Conservation (phyloP, 2,888 invertebrate species). For the Eupithecia abbreviata region DNA sequence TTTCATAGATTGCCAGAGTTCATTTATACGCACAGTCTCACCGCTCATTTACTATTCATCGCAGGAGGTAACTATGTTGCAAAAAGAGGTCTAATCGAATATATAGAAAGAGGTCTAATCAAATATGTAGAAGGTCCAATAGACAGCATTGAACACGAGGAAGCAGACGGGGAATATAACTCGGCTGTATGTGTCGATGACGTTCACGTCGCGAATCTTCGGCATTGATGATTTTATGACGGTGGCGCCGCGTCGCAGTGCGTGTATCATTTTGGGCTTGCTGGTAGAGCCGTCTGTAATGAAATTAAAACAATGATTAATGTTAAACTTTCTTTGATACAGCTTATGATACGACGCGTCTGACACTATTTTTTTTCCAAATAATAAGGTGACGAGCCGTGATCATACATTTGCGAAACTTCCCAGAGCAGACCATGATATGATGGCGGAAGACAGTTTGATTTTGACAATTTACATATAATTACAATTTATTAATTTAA, state of each 20-base stretch:
- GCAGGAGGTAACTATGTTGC: background rate
- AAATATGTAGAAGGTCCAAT: conserved; percentile 96
- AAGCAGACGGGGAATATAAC: conserved; percentile 98
- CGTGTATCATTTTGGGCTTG: conserved; percentile 90
- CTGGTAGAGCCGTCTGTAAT: conserved; percentile 81
- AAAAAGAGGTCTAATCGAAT: conserved; percentile 81
- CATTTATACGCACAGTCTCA: background rate
- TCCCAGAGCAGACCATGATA: no score
- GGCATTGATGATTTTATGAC: conserved; percentile 95
- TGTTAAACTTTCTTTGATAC: no score
- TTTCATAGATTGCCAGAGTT: background rate
- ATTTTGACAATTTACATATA: no score
- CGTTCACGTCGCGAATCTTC: conserved; percentile 98
- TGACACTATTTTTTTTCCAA: no score
- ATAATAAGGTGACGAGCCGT: no score
- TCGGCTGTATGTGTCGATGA: conserved; percentile 98
- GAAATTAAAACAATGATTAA: conserved; percentile 1
- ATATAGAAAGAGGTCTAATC: conserved; percentile 91
- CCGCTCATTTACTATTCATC: background rate
- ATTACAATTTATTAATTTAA: no score
- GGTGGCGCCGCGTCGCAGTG: conserved; percentile 92
- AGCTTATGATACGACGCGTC: no score
- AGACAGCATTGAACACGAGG: conserved; percentile 96
- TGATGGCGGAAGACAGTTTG: no score
- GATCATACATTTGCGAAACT: no score